These are phyloP conservation scores for Chloebia gouldiae DNA, from an alignment of 2,113 vertebrate species.

Conservation along the genomic window DNA sequence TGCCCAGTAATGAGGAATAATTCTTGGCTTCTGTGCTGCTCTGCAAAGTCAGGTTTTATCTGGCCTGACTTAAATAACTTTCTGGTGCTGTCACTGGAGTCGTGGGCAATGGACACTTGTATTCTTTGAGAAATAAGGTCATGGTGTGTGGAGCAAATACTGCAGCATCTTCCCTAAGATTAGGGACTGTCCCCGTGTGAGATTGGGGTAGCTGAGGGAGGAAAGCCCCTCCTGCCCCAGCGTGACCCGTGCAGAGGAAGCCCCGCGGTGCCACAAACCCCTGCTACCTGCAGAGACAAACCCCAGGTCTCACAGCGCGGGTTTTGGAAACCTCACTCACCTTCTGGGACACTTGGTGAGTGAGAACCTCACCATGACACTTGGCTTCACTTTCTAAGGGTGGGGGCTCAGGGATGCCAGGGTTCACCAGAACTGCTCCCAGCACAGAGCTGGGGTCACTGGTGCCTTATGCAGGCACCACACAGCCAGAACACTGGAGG, in stretches of 20 bases:
- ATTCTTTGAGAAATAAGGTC: background rate
- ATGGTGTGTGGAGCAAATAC: background rate
- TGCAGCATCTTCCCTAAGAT: background rate
- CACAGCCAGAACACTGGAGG: background rate
- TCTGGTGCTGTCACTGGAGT: background rate
- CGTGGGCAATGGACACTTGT: background rate
- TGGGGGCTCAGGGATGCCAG: background rate
- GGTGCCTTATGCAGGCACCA: background rate
- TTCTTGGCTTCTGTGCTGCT: background rate
- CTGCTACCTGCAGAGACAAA: background rate
- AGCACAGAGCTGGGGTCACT: background rate
- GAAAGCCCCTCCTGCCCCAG: background rate
- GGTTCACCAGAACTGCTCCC: background rate
- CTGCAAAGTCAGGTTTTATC: background rate
- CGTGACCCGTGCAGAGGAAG: background rate
- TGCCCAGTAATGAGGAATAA: background rate
- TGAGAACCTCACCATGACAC: background rate
- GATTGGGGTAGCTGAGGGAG: accelerated
- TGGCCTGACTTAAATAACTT: background rate
- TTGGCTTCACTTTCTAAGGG: background rate
- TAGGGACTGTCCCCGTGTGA: background rate
- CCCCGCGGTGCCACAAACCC: background rate
- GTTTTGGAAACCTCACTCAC: background rate
- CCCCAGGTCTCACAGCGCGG: background rate
- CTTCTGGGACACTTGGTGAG: background rate